A percentile compares a stretch with the other conserved stretches of the same genome.
These are phyloP conservation scores for Tupaia tana DNA, from an alignment of 2,113 vertebrate species.

Conservation along the genomic window DNA sequence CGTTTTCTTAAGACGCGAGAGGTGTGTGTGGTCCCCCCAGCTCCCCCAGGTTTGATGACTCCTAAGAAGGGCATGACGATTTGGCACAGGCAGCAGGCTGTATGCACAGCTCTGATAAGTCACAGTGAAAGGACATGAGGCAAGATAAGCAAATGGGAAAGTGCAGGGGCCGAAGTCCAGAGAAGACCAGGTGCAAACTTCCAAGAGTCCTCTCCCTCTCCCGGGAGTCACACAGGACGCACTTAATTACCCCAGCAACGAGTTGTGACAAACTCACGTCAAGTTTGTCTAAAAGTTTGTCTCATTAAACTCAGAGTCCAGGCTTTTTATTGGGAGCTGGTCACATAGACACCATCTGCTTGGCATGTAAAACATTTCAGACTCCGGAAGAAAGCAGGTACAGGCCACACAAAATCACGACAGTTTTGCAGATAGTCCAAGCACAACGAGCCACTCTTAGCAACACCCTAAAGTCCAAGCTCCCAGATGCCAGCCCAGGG, in stretches of 20 bases:
- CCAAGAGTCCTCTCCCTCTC: background rate
- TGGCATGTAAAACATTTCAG: accelerated
- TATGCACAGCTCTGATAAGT: background rate
- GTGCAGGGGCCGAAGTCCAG: background rate
- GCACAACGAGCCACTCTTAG: accelerated
- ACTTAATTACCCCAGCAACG: background rate
- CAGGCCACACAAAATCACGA: accelerated
- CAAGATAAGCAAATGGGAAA: accelerated
- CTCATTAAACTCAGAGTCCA: background rate
- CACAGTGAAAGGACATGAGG: background rate
- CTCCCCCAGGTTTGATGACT: background rate
- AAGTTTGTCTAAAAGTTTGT: background rate
- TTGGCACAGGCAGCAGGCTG: accelerated
- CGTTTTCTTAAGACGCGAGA: background rate
- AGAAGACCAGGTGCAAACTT: background rate
- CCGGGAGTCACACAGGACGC: accelerated
- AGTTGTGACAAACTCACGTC: background rate
- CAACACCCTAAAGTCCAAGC: accelerated
- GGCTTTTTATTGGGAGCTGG: background rate
- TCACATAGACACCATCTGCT: background rate
- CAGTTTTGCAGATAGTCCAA: too few species aligned
- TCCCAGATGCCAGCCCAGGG: background rate
- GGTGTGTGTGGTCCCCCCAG: accelerated
- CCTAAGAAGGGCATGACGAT: background rate
- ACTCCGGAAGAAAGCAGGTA: background rate